Conservation (phyloP, 2,797 vertebrate species). For the Sylvilagus floridanus region DNA sequence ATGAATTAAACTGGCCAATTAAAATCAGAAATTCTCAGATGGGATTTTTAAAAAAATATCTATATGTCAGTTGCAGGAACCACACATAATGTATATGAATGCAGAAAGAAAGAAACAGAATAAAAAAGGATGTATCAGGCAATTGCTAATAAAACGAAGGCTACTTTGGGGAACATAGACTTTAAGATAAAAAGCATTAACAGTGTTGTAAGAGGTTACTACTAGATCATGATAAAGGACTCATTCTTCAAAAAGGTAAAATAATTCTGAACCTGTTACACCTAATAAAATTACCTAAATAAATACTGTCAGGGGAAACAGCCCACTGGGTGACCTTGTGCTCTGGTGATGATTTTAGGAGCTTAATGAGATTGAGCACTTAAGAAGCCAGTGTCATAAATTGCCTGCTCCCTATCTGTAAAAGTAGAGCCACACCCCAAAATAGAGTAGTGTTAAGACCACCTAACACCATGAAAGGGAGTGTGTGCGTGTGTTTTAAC, state of each 20-base stretch:
- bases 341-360: constrained; percentile 67
- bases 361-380: constrained; percentile 69
- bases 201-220: constrained; percentile 26
- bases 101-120: constrained; percentile 35
- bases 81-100: background rate
- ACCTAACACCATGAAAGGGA: constrained; percentile 61
- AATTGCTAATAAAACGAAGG: constrained; percentile 64
- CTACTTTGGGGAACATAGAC: background rate
- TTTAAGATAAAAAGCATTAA: constrained; percentile 49
- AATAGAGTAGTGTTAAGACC: constrained; percentile 46
- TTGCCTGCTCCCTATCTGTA: constrained; percentile 9
- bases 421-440: constrained; percentile 46
- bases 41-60: background rate
- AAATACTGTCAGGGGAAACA: constrained; percentile 41
- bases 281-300: constrained; percentile 66
- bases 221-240: constrained; percentile 22
- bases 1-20: constrained; percentile 36
- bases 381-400: constrained; percentile 57
- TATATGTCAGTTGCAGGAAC: background rate
- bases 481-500: constrained; percentile 43
- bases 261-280: constrained; percentile 49
- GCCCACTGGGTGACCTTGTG: constrained; percentile 11
- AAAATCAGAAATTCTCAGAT: constrained; percentile 30
- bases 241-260: constrained; percentile 62
- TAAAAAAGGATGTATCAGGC: background rate